A percentile compares a stretch with the other conserved stretches of the same genome.
phyloP scores from a whole-genome alignment of 2,113 vertebrate species.

The Crotalus viridis region DNA sequence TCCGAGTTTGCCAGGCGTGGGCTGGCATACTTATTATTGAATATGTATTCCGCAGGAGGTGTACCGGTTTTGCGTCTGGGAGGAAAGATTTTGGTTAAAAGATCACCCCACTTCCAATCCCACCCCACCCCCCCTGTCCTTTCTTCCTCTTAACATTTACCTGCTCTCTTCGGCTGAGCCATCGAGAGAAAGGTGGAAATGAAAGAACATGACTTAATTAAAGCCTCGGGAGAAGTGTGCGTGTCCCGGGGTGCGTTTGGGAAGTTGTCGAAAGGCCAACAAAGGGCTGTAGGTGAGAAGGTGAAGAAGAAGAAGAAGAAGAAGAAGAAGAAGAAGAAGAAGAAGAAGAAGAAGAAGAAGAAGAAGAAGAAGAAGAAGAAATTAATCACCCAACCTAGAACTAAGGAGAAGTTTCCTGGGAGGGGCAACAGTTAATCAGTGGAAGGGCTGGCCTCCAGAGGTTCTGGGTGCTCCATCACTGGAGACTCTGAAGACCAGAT shows the following conservation, averaged over 20 bases:
- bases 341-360: no score
- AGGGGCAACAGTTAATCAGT: no score
- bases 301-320: no score
- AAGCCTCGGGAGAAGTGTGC: conserved; percentile 46
- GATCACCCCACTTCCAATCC: not conserved
- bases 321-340: no score
- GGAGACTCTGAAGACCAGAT: no score
- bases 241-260: not conserved
- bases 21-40: conserved; percentile 81
- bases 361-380: no score
- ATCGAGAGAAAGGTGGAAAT: conserved; percentile 42
- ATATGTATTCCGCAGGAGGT: conserved; percentile 47
- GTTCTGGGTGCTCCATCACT: no score
- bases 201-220: conserved; percentile 65
- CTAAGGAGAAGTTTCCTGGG: no score
- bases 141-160: conserved; percentile 15
- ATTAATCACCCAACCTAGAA: no score
- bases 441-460: no score
- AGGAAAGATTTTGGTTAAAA: conserved; percentile 32
- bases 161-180: conserved; percentile 11
- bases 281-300: conserved; percentile 34
- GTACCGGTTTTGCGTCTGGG: conserved; percentile 28
- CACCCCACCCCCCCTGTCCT: not conserved
- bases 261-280: conserved; percentile 39
- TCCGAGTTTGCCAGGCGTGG: conserved; percentile 80